phyloP scores from a whole-genome alignment of 2,113 vertebrate species.

The Myrmophylax atrothorax region DNA sequence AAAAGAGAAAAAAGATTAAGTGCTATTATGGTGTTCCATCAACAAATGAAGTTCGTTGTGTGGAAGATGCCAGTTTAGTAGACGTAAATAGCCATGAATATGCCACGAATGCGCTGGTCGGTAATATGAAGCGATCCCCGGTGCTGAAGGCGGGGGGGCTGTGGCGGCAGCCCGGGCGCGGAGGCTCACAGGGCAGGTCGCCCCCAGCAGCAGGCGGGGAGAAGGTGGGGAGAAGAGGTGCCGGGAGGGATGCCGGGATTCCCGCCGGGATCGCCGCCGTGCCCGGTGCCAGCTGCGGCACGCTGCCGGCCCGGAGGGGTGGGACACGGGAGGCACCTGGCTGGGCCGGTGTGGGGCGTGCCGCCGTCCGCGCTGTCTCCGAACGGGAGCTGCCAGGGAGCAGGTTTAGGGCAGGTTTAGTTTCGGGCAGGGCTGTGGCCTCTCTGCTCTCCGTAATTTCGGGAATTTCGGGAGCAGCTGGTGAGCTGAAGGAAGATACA shows the following conservation, averaged over 20 bases:
- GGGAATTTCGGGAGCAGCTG: background rate
- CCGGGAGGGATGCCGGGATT: no score
- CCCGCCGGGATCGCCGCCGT: background rate
- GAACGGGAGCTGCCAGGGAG: background rate
- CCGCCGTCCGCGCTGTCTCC: rapidly evolving
- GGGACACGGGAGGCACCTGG: no score
- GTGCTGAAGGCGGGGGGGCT: background rate
- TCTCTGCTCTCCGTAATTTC: background rate
- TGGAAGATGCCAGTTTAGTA: background rate
- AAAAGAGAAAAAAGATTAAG: background rate
- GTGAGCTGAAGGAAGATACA: background rate
- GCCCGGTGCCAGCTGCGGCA: background rate
- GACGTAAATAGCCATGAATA: background rate
- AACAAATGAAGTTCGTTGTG: background rate
- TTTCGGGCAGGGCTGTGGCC: background rate
- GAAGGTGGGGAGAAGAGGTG: background rate
- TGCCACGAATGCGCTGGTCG: background rate
- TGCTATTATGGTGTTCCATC: background rate
- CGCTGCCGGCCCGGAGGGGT: background rate
- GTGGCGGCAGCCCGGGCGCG: background rate
- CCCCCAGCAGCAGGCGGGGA: background rate
- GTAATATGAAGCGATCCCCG: rapidly evolving
- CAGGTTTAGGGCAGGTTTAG: background rate
- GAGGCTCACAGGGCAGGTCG: background rate
- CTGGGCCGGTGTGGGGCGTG: background rate